Conservation (phyloP, 2,888 invertebrate genomes). For the Yponomeuta malinellus region DNA sequence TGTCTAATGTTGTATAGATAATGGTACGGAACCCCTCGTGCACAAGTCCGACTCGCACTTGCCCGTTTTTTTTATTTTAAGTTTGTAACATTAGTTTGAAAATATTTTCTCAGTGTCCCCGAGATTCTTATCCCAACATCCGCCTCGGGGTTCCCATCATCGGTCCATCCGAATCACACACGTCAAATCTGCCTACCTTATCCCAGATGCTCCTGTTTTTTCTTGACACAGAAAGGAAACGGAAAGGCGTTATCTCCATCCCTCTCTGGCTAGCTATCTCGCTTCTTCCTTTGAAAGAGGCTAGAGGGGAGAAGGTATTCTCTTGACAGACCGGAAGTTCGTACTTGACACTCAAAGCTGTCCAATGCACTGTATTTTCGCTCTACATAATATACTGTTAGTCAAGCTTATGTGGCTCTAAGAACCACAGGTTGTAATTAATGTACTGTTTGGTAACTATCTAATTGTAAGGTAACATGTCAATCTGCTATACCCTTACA, state of each 20-base stretch:
- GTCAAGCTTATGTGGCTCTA: too few species aligned
- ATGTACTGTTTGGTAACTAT: too few species aligned
- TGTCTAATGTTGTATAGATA: too few species aligned
- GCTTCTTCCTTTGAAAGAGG: conserved; percentile 23
- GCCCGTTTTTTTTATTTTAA: background rate
- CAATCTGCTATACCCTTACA: too few species aligned
- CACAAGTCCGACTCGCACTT: too few species aligned
- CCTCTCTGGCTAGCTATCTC: conserved; percentile 33
- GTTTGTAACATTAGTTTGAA: background rate
- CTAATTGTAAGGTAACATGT: too few species aligned
- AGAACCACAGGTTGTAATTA: too few species aligned
- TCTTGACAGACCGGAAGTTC: background rate
- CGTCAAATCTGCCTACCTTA: conserved; percentile 39
- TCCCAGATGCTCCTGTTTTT: conserved; percentile 58
- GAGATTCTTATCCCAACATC: background rate
- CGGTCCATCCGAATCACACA: conserved; percentile 21
- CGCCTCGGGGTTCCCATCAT: conserved; percentile 43
- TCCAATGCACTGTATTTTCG: too few species aligned
- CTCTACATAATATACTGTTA: too few species aligned
- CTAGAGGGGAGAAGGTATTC: conserved; percentile 5
- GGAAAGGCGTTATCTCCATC: conserved; percentile 52
- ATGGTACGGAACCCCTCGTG: too few species aligned
- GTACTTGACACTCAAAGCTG: background rate
- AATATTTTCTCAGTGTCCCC: background rate
- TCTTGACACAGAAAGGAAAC: conserved; percentile 69